A percentile compares a stretch with the other conserved stretches of the same genome.
These are phyloP conservation scores for Scaptomyza pallida DNA, from an alignment of 1,140 invertebrate species.

Conservation along the genomic window DNA sequence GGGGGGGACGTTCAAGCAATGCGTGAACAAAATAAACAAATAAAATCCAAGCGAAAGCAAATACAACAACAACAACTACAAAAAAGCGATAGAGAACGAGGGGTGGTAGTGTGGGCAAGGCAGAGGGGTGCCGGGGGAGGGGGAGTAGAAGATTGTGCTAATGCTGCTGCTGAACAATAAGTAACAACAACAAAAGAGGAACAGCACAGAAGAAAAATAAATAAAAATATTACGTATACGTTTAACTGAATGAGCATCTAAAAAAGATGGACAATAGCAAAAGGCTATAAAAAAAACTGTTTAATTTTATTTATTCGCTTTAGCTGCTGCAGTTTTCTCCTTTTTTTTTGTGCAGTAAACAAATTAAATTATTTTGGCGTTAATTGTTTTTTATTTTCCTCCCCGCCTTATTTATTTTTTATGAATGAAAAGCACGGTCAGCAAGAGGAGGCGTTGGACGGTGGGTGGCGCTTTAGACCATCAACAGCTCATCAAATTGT, in stretches of 20 bases:
- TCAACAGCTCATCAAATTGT: conserved; percentile 61
- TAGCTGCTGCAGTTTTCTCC: not conserved
- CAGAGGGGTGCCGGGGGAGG: not conserved
- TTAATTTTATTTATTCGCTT: conserved; percentile 42
- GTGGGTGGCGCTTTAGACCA: not conserved
- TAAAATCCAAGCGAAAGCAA: conserved; percentile 33
- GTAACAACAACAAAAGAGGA: not conserved
- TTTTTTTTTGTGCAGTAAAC: too few species aligned
- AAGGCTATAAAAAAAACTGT: conserved; percentile 39
- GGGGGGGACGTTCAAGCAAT: conserved; percentile 5
- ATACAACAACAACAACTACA: conserved; percentile 20
- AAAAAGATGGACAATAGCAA: conserved; percentile 33
- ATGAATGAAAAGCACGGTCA: too few species aligned
- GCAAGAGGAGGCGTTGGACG: too few species aligned
- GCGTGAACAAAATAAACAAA: conserved; percentile 60
- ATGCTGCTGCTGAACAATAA: not conserved
- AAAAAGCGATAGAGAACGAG: too few species aligned
- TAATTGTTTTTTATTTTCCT: conserved; percentile 67
- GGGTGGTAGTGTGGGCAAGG: too few species aligned
- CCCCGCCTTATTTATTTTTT: conserved; percentile 26
- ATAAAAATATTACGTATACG: conserved; percentile 1
- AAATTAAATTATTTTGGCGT: too few species aligned
- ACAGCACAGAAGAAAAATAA: not conserved
- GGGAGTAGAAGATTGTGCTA: too few species aligned
- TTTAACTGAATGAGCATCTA: not conserved